A percentile compares a stretch with the other conserved stretches of the same genome.
These are phyloP conservation scores for Phocoena phocoena DNA, from an alignment of 2,113 vertebrate species.

Conservation along the genomic window DNA sequence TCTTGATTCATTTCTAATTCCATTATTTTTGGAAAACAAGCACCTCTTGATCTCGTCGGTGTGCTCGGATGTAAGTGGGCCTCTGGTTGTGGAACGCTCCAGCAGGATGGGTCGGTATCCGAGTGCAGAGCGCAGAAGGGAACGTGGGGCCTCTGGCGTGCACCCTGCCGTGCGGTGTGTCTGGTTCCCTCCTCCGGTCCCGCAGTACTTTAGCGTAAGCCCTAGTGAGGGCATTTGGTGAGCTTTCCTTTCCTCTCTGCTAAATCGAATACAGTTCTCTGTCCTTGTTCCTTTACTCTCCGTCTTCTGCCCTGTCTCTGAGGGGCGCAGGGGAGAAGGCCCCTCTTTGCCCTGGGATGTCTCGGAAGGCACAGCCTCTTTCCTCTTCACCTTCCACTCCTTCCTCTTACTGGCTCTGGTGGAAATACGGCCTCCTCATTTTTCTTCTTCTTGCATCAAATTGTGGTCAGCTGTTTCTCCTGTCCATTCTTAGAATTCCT, in stretches of 20 bases:
- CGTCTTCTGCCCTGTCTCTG: background rate
- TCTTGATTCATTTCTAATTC: background rate
- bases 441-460: background rate
- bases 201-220: background rate
- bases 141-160: too few relatives aligned
- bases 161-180: background rate
- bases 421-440: background rate
- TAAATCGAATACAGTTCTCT: background rate
- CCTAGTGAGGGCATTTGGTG: background rate
- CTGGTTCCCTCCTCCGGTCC: background rate
- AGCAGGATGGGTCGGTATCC: too few relatives aligned
- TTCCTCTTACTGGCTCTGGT: background rate
- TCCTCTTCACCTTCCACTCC: background rate
- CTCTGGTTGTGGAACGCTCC: background rate
- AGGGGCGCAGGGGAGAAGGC: background rate
- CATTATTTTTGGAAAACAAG: background rate
- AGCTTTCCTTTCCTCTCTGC: background rate
- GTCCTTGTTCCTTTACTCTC: background rate
- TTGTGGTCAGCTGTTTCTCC: background rate
- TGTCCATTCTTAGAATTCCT: background rate
- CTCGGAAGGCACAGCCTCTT: background rate
- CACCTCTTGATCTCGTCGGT: background rate
- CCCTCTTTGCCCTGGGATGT: background rate
- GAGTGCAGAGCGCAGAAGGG: accelerated
- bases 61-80: accelerated